phyloP scores from a whole-genome alignment of 2,797 vertebrate genomes.

The Epinephelus coioides region DNA sequence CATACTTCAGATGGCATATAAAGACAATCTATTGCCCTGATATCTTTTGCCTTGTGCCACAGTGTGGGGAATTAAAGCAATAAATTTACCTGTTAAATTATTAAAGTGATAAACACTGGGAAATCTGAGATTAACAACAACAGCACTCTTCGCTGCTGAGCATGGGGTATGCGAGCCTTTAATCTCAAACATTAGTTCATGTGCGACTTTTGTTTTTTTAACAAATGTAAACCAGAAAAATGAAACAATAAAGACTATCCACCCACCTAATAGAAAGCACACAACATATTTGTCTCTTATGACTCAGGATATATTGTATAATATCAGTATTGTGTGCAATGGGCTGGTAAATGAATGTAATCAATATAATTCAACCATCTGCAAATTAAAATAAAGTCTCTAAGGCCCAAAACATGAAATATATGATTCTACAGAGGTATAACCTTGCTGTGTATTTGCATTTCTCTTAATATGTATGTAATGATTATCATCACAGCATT shows the following conservation, averaged over 20 bases:
- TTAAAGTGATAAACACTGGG: constrained; percentile 81
- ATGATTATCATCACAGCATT: constrained; percentile 86
- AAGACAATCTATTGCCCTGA: constrained; percentile 82
- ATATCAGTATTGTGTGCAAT: constrained; percentile 38
- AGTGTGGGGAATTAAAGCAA: constrained; percentile 82
- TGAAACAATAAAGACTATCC: constrained; percentile 52
- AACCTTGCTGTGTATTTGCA: constrained; percentile 28
- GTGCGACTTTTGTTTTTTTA: constrained; percentile 4
- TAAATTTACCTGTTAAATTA: constrained; percentile 86
- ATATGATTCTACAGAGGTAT: constrained; percentile 25
- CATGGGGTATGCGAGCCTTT: constrained; percentile 42
- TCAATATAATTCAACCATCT: constrained; percentile 49
- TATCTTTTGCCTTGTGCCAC: constrained; percentile 71
- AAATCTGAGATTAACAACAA: constrained; percentile 70
- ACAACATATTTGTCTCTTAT: constrained; percentile 14
- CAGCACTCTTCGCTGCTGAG: constrained; percentile 36
- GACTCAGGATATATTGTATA: constrained; percentile 28
- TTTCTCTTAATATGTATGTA: constrained; percentile 58
- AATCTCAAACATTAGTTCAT: constrained; percentile 54
- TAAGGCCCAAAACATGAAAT: constrained; percentile 26
- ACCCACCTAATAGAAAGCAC: constrained; percentile 17
- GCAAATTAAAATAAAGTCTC: constrained; percentile 52
- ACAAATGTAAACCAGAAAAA: constrained; percentile 42
- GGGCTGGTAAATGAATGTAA: constrained; percentile 51
- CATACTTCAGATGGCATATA: constrained; percentile 77